phyloP scores from a whole-genome alignment of 2,113 vertebrate genomes.

The Cyprinodon tularosa region DNA sequence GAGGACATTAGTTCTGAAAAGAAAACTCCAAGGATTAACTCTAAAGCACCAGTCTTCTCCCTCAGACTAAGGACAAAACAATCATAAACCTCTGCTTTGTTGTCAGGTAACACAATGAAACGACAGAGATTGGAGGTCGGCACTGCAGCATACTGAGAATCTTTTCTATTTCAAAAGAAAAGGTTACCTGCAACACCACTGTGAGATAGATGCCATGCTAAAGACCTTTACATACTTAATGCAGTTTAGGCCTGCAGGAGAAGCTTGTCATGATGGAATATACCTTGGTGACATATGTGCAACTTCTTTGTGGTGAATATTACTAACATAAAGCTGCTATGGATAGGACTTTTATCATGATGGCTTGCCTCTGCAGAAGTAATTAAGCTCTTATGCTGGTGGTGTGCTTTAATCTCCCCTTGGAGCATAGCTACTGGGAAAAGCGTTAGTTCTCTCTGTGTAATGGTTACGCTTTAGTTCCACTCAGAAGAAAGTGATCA shows the following conservation, averaged over 20 bases:
- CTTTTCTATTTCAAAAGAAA: slow-evolving; percentile 38
- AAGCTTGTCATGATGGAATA: slow-evolving; percentile 42
- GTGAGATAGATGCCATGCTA: slow-evolving; percentile 35
- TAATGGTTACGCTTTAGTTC: background rate
- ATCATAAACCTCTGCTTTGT: slow-evolving; percentile 37
- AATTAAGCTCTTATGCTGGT: slow-evolving; percentile 34
- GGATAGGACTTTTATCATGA: slow-evolving; percentile 19
- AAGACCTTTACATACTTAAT: slow-evolving; percentile 46
- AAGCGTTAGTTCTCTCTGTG: background rate
- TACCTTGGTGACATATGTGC: slow-evolving; percentile 33
- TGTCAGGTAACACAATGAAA: slow-evolving; percentile 41
- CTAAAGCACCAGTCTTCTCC: slow-evolving; percentile 22
- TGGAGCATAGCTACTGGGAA: slow-evolving; percentile 20
- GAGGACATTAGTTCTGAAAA: slow-evolving; percentile 38
- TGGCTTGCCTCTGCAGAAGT: background rate
- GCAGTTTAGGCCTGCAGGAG: slow-evolving; percentile 7
- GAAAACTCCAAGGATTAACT: slow-evolving; percentile 33
- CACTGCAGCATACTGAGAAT: slow-evolving; percentile 49
- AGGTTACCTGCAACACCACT: slow-evolving; percentile 35
- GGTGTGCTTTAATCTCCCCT: slow-evolving; percentile 22
- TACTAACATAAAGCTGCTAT: slow-evolving; percentile 39
- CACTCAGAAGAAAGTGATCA: background rate
- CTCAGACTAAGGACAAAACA: slow-evolving; percentile 33
- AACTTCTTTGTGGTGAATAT: slow-evolving; percentile 25
- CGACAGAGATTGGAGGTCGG: slow-evolving; percentile 53